A percentile compares a stretch with the other conserved stretches of the same genome.
Evolutionary conservation across 2,888 invertebrate genomes (phyloP).

Genomic region (Napeogenes sylphis): DNA sequence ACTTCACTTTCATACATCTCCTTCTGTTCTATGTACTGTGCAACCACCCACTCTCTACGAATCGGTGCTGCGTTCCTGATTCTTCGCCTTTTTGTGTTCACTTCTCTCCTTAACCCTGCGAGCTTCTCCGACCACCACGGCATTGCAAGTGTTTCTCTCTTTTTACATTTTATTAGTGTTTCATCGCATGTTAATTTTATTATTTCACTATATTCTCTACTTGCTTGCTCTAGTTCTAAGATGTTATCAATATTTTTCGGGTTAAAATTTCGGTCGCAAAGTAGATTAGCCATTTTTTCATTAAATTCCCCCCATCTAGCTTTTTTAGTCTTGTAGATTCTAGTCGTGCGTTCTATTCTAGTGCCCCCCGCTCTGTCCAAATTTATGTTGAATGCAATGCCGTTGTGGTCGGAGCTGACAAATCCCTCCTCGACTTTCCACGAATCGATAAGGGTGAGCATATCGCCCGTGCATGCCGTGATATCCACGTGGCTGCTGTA

Average conservation of each 20-base stretch:
- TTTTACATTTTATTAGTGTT: slow-evolving; percentile 4
- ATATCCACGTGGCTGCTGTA: slow-evolving; percentile 10
- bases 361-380: too few relatives aligned
- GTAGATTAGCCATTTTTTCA: too few relatives aligned
- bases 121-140: slow-evolving; percentile 14
- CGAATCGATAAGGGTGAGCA: not conserved
- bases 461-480: slow-evolving; percentile 1
- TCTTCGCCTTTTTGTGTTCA: not conserved
- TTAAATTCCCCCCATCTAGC: not conserved
- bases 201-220: slow-evolving; percentile 7
- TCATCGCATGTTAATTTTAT: slow-evolving; percentile 6
- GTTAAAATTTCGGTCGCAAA: not conserved
- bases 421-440: too few relatives aligned
- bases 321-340: too few relatives aligned
- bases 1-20: too few relatives aligned
- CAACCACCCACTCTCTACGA: too few relatives aligned
- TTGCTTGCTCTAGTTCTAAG: not conserved
- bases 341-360: not conserved
- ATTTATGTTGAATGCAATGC: too few relatives aligned
- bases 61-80: too few relatives aligned
- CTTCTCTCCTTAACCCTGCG: not conserved
- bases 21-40: too few relatives aligned
- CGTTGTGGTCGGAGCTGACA: too few relatives aligned
- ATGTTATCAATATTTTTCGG: not conserved
- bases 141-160: slow-evolving; percentile 3